These are phyloP conservation scores for Chrysoperla carnea DNA, from an alignment of 1,140 invertebrate species.

Conservation along the genomic window DNA sequence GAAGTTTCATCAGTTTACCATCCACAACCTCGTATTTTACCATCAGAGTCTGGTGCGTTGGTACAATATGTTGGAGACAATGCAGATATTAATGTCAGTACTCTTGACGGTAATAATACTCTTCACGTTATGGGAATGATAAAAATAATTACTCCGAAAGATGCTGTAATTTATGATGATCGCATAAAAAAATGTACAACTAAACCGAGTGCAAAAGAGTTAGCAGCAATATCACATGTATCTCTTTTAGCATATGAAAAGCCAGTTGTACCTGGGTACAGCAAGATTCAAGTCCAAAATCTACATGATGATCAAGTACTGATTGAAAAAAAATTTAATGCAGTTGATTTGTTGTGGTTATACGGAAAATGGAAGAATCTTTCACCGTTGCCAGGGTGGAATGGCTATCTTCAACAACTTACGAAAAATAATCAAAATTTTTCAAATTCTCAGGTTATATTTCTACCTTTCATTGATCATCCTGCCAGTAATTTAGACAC, in stretches of 20 bases:
- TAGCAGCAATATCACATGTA: not conserved
- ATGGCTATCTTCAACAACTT: conserved; percentile 12
- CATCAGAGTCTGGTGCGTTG: conserved; percentile 6
- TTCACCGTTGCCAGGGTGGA: conserved; percentile 11
- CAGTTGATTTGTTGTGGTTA: conserved; percentile 15
- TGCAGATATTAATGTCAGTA: conserved; percentile 13
- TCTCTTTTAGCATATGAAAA: not conserved
- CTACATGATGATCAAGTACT: conserved; percentile 11
- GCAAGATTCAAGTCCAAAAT: conserved; percentile 8
- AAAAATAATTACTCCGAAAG: not conserved
- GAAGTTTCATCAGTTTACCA: conserved; percentile 12
- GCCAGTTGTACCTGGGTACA: not conserved
- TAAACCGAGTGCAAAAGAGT: not conserved
- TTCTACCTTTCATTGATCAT: conserved; percentile 9
- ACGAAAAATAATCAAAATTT: conserved; percentile 8
- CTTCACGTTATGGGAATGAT: conserved; percentile 15
- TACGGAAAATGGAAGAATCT: conserved; percentile 13
- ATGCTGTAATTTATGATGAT: not conserved
- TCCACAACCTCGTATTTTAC: conserved; percentile 4
- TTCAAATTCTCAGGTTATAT: conserved; percentile 6
- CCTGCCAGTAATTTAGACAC: conserved; percentile 8
- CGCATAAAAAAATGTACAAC: not conserved
- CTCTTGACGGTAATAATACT: conserved; percentile 12
- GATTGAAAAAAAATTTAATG: conserved; percentile 10
- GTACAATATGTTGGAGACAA: conserved; percentile 20